These are phyloP conservation scores for Pycnomerus fuliginosus DNA, from an alignment of 2,888 invertebrate species.

Conservation along the genomic window DNA sequence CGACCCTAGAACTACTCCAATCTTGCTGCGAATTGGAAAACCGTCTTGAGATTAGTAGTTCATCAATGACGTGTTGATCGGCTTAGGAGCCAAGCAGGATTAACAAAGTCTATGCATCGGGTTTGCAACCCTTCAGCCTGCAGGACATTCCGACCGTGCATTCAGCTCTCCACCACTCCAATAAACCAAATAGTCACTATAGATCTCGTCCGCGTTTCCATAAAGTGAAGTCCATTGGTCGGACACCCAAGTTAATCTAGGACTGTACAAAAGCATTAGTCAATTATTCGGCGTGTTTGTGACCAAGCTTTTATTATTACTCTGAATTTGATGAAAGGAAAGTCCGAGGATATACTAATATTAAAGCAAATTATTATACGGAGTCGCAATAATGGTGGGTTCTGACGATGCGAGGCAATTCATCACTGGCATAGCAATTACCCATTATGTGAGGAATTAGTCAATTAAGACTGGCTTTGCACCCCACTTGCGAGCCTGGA, in stretches of 20 bases:
- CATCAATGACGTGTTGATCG: constrained; percentile 39
- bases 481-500: constrained; percentile 45
- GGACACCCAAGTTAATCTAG: constrained; percentile 31
- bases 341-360: not conserved
- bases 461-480: constrained; percentile 49
- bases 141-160: constrained; percentile 32
- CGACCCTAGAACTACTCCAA: no score
- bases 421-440: constrained; percentile 52
- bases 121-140: constrained; percentile 22
- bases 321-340: no score
- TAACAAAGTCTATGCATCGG: constrained; percentile 22
- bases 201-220: no score
- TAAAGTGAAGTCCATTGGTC: constrained; percentile 7
- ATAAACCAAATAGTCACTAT: not conserved
- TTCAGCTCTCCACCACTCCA: constrained; percentile 14
- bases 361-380: constrained; percentile 24
- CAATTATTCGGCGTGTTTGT: constrained; percentile 35
- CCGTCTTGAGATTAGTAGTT: constrained; percentile 40
- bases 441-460: constrained; percentile 53
- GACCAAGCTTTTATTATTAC: constrained; percentile 24
- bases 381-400: constrained; percentile 38
- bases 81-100: constrained; percentile 35
- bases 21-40: constrained; percentile 37
- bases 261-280: constrained; percentile 30
- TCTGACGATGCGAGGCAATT: constrained; percentile 43